Evolutionary conservation across 2,113 vertebrate genomes (phyloP).

Genomic region (Notiomystis cincta): DNA sequence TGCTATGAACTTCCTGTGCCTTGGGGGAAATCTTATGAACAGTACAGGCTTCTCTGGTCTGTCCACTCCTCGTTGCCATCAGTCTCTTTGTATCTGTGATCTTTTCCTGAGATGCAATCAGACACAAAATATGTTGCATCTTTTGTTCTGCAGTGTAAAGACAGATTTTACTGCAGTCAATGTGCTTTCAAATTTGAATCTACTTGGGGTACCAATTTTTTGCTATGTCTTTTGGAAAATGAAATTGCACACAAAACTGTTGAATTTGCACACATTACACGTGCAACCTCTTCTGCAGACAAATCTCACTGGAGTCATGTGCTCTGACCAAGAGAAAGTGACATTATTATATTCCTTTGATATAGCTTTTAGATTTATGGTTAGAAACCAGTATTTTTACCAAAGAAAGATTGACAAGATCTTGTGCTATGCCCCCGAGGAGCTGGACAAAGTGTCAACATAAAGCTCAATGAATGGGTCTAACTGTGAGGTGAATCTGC

Average conservation of each 20-base stretch:
- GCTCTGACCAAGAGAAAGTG: background rate
- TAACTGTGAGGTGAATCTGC: background rate
- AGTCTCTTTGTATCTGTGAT: background rate
- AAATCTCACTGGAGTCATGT: background rate
- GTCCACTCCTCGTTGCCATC: background rate
- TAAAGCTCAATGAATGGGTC: background rate
- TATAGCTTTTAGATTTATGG: background rate
- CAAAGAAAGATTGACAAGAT: background rate
- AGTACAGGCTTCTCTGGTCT: background rate
- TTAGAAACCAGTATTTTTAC: background rate
- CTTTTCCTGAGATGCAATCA: background rate
- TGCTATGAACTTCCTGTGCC: rapidly evolving
- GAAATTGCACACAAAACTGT: background rate
- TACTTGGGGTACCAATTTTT: background rate
- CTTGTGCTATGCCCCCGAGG: background rate
- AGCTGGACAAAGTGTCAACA: background rate
- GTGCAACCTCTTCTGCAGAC: background rate
- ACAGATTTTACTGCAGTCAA: background rate
- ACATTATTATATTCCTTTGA: background rate
- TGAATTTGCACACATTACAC: background rate
- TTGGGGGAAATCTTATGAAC: background rate
- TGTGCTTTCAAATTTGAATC: background rate
- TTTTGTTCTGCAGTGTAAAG: background rate
- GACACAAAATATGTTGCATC: background rate
- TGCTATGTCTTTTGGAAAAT: background rate